Percentiles rank a stretch among this genome's conserved stretches.
These are phyloP conservation scores for Drosophila prosaltans DNA, from an alignment of 1,140 invertebrate genomes.

Conservation along the genomic window DNA sequence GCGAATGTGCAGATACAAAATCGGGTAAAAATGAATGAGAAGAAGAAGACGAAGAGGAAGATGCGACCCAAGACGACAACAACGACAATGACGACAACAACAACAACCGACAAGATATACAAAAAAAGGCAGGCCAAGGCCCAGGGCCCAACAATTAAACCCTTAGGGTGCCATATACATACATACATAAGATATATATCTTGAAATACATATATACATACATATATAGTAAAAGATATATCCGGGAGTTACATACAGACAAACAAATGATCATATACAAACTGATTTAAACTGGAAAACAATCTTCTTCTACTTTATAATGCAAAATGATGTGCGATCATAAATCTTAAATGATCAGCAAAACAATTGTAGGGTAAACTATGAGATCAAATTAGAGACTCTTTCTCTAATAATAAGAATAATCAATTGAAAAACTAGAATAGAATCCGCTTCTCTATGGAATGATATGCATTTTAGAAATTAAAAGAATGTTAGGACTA, in stretches of 20 bases:
- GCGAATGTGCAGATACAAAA: constrained; percentile 67
- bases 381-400: too few relatives aligned
- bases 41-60: constrained; percentile 37
- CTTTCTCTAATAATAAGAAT: too few relatives aligned
- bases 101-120: not conserved
- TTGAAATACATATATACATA: not conserved
- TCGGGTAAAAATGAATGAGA: constrained; percentile 31
- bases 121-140: not conserved
- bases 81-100: not conserved
- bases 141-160: constrained; percentile 8
- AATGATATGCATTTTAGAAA: too few relatives aligned
- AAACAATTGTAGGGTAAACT: too few relatives aligned
- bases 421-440: too few relatives aligned
- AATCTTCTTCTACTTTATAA: not conserved
- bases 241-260: not conserved
- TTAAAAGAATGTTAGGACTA: too few relatives aligned
- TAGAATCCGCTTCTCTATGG: too few relatives aligned
- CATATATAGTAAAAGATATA: constrained; percentile 1
- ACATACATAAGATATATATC: not conserved
- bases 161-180: not conserved
- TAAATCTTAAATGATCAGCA: too few relatives aligned
- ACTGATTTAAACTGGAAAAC: not conserved
- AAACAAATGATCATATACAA: not conserved
- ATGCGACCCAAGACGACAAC: constrained; percentile 15
- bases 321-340: too few relatives aligned